Percentiles rank a stretch among this genome's conserved stretches.
Conservation (phyloP, 1,140 invertebrate species). For the Fragariocoptes setiger region DNA sequence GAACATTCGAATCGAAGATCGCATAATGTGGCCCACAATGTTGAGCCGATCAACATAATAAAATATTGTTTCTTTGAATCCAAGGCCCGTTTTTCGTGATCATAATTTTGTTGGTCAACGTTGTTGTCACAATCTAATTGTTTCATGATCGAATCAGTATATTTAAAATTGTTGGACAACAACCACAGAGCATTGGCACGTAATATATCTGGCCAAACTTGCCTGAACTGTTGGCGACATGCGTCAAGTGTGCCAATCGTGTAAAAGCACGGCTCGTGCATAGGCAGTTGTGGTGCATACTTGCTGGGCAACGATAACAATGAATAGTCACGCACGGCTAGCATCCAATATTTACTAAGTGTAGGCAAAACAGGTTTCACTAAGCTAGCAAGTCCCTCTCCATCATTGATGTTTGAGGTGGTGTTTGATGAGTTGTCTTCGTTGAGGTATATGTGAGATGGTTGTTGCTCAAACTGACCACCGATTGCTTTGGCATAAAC, state of each 20-base stretch:
- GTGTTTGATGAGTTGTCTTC: slow-evolving; percentile 22
- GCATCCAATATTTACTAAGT: slow-evolving; percentile 71
- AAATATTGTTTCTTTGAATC: too few relatives aligned
- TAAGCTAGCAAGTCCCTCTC: slow-evolving; percentile 40
- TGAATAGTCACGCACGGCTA: slow-evolving; percentile 72
- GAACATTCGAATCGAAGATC: too few relatives aligned
- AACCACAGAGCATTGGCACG: too few relatives aligned
- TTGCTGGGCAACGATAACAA: slow-evolving; percentile 68
- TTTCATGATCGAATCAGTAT: too few relatives aligned
- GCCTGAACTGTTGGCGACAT: neutral
- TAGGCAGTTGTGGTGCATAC: slow-evolving; percentile 66
- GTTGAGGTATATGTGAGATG: neutral
- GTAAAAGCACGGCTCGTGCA: slow-evolving; percentile 85
- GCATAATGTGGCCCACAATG: too few relatives aligned
- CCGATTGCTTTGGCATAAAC: slow-evolving; percentile 75
- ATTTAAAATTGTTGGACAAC: too few relatives aligned
- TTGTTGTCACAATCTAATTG: too few relatives aligned
- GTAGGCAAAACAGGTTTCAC: slow-evolving; percentile 71
- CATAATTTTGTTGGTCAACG: too few relatives aligned
- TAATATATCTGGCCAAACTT: neutral
- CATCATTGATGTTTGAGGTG: slow-evolving; percentile 35
- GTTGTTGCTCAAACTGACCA: slow-evolving; percentile 26
- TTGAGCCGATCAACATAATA: too few relatives aligned
- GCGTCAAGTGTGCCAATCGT: slow-evolving; percentile 78
- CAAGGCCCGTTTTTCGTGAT: too few relatives aligned